Conservation (phyloP, 2,797 vertebrate genomes). For the Acropternis orthonyx region DNA sequence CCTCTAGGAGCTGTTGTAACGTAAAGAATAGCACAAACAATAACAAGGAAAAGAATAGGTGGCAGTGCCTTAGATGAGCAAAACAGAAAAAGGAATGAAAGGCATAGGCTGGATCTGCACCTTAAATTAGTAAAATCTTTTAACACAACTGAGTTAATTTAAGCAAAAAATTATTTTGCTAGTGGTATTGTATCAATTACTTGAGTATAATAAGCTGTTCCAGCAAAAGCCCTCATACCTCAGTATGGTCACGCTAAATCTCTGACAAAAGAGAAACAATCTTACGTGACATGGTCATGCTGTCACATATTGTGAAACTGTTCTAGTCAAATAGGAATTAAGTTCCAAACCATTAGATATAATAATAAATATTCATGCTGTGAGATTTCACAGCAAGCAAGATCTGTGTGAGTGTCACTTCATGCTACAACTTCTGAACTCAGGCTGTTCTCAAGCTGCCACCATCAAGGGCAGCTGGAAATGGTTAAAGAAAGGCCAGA, state of each 20-base stretch:
- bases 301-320: background rate
- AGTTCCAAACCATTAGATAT: background rate
- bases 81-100: background rate
- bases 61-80: background rate
- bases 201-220: background rate
- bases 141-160: background rate
- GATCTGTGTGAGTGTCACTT: background rate
- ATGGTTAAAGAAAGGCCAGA: background rate
- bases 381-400: background rate
- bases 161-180: slow-evolving; percentile 17
- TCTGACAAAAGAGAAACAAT: slow-evolving; percentile 1
- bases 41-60: background rate
- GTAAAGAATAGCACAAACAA: background rate
- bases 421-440: background rate
- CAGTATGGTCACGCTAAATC: background rate
- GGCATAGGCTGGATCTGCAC: background rate
- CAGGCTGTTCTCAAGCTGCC: background rate
- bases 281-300: background rate
- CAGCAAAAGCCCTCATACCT: background rate
- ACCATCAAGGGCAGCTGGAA: background rate
- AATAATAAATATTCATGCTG: background rate
- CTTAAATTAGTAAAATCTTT: background rate
- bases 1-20: slow-evolving; percentile 24
- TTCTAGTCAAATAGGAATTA: background rate
- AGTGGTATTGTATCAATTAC: background rate